Base-by-base conservation (phyloP, 2,888 invertebrate species). In the Temnothorax unifasciatus region DNA sequence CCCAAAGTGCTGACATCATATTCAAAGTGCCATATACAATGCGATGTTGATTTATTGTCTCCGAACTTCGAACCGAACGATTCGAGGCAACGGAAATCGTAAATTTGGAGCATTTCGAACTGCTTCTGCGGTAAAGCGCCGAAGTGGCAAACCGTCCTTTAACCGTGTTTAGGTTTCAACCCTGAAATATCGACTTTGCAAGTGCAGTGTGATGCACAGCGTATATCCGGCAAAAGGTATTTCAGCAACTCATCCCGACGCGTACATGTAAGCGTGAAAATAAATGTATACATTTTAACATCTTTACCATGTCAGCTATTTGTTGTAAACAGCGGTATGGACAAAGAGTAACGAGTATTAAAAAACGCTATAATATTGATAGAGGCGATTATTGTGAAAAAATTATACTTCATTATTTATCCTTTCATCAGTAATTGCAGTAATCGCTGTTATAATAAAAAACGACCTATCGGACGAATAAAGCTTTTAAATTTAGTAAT, bases 181-280 rank as follows among this genome's bases (percentile, higher is more conserved):
- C 63, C 74, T 89, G 85, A 89, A 88, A 89, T 89, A 89, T 89
- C 86, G 89, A 87, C 79, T 88, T 89, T 89, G 86, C 81, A 86
- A 85, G 84, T 88, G 41, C 29, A 29, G 29, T 57, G 73, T 73
- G 90, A 86, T 90, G 81, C 81, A 81, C 81, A 63, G 66, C 85
- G 50, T 86, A 85, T 85, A 85, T 86, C 69, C 86, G 64, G 82
- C 71, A 52, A 77, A 86, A 86, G 85, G 71, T 88, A 88, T 87
- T 89, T 87, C 88, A 82, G 75, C 85, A 71, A 82, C 76, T 82
- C 29, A 3, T 29, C 84, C 77, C 75, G 54, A 71, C 69, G 79
- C 44, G 50, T 74, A 66, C 61, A 25, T 77, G 68, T 82, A 68
- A 63, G 29, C 68, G 15, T 34, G 29, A 3, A 76, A 44, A 64